Conservation (phyloP, 2,113 vertebrate genomes). For the Microcebus lehilahytsara region DNA sequence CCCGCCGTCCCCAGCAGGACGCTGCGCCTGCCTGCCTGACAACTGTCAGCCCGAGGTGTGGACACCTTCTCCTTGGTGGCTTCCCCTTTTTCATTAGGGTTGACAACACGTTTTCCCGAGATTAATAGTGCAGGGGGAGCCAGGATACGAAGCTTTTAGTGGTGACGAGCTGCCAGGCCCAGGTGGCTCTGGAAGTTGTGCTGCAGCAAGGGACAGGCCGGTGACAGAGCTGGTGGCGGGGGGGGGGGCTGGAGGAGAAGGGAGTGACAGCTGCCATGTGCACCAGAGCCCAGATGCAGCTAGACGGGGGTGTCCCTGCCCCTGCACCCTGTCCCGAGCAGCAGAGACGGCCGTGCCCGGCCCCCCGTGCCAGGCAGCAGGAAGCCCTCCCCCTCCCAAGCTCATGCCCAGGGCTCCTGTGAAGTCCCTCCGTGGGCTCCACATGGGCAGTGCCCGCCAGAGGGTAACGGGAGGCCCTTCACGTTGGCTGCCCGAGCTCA, state of each 20-base stretch:
- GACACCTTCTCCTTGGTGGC: conserved; percentile 71
- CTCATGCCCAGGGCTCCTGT: accelerated
- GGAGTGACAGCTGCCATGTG: no score
- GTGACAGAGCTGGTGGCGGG: neutral
- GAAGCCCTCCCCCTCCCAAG: no score
- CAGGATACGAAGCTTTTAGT: conserved; percentile 64
- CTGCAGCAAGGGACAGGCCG: neutral
- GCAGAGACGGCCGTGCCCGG: accelerated
- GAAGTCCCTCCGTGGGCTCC: accelerated
- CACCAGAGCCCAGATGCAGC: accelerated
- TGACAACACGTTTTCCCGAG: conserved; percentile 67
- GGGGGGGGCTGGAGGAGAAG: neutral
- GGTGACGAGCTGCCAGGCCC: conserved; percentile 72
- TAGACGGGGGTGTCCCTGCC: accelerated
- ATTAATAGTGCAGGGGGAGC: conserved; percentile 68
- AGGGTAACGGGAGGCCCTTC: neutral
- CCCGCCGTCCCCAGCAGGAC: conserved; percentile 46
- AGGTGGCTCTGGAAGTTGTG: conserved; percentile 23
- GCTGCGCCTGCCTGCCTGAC: conserved; percentile 54
- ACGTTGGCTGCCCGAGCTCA: accelerated
- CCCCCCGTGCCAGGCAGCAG: accelerated
- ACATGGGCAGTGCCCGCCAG: accelerated
- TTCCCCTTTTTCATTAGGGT: conserved; percentile 75
- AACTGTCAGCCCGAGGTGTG: conserved; percentile 75
- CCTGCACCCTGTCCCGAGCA: neutral